Conservation (phyloP, 2,113 vertebrate species). For the Steatornis caripensis region DNA sequence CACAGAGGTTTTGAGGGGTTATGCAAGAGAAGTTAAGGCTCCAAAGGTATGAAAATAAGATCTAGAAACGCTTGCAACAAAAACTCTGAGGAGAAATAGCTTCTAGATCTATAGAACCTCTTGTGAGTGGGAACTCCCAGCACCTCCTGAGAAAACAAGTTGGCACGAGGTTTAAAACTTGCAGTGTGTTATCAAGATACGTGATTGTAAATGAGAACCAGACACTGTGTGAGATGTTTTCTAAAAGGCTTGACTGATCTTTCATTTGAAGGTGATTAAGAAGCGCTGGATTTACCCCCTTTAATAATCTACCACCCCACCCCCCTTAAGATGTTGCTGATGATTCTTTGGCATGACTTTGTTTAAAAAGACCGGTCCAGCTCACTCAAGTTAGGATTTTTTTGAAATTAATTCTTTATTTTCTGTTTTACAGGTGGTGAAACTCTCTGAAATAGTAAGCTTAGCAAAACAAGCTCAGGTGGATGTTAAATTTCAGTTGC, state of each 20-base stretch:
- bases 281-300: not conserved
- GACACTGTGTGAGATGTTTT: not conserved
- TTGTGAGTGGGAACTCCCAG: not conserved
- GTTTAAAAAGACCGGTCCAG: not conserved
- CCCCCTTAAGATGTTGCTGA: not conserved
- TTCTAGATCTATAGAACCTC: not conserved
- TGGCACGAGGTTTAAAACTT: not conserved
- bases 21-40: not conserved
- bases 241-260: not conserved
- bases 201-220: not conserved
- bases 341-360: not conserved
- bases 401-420: not conserved
- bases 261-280: not conserved
- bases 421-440: slow-evolving; percentile 85
- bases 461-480: slow-evolving; percentile 95
- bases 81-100: not conserved
- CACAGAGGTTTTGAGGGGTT: not conserved
- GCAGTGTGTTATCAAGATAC: not conserved
- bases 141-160: not conserved
- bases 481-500: slow-evolving; percentile 97
- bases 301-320: not conserved
- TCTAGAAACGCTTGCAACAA: not conserved
- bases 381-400: not conserved
- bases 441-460: slow-evolving; percentile 94
- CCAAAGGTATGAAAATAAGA: not conserved